Evolutionary conservation across 2,797 vertebrate genomes (phyloP).

Genomic region (Poeciliopsis infans): DNA sequence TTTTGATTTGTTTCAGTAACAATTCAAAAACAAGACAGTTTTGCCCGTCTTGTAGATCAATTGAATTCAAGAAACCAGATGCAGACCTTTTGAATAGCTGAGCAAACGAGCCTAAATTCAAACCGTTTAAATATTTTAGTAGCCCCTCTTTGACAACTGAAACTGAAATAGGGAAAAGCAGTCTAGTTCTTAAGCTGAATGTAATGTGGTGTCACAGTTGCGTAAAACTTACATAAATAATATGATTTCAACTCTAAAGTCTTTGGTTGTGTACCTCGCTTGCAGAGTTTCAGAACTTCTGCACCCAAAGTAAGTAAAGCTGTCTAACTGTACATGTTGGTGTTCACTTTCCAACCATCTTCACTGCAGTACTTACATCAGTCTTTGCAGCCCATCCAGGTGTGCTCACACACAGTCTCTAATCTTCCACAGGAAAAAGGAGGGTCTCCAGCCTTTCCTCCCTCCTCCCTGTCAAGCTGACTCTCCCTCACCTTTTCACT

Average conservation of each 20-base stretch:
- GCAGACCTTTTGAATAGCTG: background rate
- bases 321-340: slow-evolving; percentile 15
- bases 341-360: slow-evolving; percentile 15
- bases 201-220: background rate
- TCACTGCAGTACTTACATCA: slow-evolving; percentile 45
- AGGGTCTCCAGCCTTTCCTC: slow-evolving; percentile 47
- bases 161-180: background rate
- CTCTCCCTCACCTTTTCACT: slow-evolving; percentile 64
- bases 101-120: background rate
- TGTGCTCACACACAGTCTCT: slow-evolving; percentile 68
- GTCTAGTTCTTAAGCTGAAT: background rate
- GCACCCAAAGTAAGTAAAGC: background rate
- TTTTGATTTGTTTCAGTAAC: background rate
- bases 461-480: slow-evolving; percentile 42
- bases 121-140: background rate
- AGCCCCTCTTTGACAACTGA: background rate
- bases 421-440: slow-evolving; percentile 78
- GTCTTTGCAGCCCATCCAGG: slow-evolving; percentile 70
- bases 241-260: background rate
- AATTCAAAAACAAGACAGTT: background rate
- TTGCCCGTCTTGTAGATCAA: background rate
- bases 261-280: background rate
- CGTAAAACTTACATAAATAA: background rate
- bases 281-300: background rate
- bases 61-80: slow-evolving; percentile 1